Conservation (phyloP, 2,113 vertebrate species). For the rat (Rattus norvegicus) region DNA sequence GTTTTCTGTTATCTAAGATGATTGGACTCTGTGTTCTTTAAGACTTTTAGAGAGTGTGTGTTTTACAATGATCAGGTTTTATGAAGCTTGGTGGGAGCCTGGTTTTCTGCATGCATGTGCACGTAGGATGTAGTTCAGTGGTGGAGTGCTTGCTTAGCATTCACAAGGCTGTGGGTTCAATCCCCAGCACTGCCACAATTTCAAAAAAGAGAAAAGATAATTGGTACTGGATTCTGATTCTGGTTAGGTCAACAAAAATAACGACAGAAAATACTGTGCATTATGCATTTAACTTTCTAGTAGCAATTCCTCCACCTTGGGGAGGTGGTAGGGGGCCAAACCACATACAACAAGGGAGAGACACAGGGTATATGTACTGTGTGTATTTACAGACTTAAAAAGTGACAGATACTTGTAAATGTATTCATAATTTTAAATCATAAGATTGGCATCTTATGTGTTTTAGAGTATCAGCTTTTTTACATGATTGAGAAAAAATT, state of each 20-base stretch:
- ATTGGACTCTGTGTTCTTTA: not conserved
- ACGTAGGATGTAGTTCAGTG: not conserved
- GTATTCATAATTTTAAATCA: not conserved
- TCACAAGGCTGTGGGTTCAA: not conserved
- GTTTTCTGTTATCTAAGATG: not conserved
- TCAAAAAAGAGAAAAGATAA: not conserved
- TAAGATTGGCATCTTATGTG: not conserved
- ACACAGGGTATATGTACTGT: not conserved
- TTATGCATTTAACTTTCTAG: not conserved
- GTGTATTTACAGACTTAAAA: not conserved
- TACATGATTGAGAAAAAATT: not conserved
- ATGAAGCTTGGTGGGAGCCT: not conserved
- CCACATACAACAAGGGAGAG: not conserved
- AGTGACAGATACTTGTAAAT: not conserved
- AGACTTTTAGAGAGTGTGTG: not conserved
- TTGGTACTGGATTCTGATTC: not conserved
- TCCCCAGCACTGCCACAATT: not conserved
- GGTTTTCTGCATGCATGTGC: not conserved
- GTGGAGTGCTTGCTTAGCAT: not conserved
- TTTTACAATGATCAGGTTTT: not conserved
- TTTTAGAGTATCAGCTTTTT: not conserved
- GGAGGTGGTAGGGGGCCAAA: not conserved
- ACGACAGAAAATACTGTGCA: not conserved
- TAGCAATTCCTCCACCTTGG: not conserved
- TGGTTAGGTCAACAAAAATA: not conserved